Percentiles rank a stretch among this genome's conserved stretches.
Evolutionary conservation across 2,797 vertebrate genomes (phyloP).

Genomic region (Notolepis coatsorum): DNA sequence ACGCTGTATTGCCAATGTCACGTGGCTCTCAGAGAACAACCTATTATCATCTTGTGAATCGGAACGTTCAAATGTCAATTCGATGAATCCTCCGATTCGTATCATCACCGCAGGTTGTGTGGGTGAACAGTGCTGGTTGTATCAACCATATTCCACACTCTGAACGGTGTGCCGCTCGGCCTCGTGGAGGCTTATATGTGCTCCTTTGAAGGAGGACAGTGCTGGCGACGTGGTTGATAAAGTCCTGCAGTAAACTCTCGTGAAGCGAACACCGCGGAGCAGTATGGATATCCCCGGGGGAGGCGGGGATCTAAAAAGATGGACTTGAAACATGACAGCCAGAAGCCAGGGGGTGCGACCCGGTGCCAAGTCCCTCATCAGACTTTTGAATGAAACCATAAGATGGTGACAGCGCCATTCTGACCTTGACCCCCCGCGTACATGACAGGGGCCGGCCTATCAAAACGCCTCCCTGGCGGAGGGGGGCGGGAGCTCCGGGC

Average conservation of each 20-base stretch:
- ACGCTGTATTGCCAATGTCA: slow-evolving; percentile 35
- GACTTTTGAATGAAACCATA: slow-evolving; percentile 72
- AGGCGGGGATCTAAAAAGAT: slow-evolving; percentile 41
- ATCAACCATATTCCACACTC: slow-evolving; percentile 9
- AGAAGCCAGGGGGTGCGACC: slow-evolving; percentile 57
- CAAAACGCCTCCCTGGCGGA: slow-evolving; percentile 33
- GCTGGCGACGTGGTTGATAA: not conserved
- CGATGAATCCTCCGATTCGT: slow-evolving; percentile 35
- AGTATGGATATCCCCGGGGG: slow-evolving; percentile 35
- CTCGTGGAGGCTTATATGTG: not conserved
- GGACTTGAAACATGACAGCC: slow-evolving; percentile 63
- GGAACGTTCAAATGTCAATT: slow-evolving; percentile 41
- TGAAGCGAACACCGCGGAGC: not conserved
- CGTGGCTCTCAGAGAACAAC: slow-evolving; percentile 13
- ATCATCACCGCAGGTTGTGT: slow-evolving; percentile 25
- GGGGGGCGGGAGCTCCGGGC: slow-evolving; percentile 25
- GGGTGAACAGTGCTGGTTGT: slow-evolving; percentile 30
- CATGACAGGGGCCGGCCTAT: slow-evolving; percentile 48
- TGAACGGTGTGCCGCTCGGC: not conserved
- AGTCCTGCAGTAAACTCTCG: not conserved
- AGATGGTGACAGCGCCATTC: slow-evolving; percentile 66
- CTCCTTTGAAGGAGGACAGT: slow-evolving; percentile 10
- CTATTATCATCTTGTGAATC: slow-evolving; percentile 26
- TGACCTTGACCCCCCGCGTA: slow-evolving; percentile 70
- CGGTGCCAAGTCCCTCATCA: slow-evolving; percentile 71